A percentile compares a stretch with the other conserved stretches of the same genome.
Conservation (phyloP, 2,888 invertebrate genomes). For the Phaonia tiefii region DNA sequence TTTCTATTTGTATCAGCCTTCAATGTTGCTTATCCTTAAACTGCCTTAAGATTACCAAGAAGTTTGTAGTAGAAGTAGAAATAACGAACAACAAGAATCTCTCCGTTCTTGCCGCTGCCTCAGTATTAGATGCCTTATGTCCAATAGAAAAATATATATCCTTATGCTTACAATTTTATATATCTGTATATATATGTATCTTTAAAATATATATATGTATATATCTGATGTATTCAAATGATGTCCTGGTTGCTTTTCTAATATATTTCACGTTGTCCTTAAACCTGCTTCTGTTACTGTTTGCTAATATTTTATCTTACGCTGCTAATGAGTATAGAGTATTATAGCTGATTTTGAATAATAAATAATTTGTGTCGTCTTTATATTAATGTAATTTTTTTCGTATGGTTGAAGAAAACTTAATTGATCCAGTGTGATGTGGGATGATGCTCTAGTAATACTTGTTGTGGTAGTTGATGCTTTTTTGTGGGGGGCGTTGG, state of each 20-base stretch:
- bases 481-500: conserved; percentile 1
- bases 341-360: conserved; percentile 54
- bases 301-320: conserved; percentile 46
- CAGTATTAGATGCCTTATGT: background rate
- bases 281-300: conserved; percentile 73
- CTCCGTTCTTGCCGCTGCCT: too few relatives aligned
- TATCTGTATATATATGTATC: conserved; percentile 13
- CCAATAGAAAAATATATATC: conserved; percentile 4
- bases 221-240: conserved; percentile 26
- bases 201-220: conserved; percentile 37
- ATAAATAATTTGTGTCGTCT: conserved; percentile 53
- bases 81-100: conserved; percentile 2
- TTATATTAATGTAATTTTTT: conserved; percentile 66
- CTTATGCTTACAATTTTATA: conserved; percentile 58
- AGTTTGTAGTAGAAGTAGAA: conserved; percentile 49
- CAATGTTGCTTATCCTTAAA: conserved; percentile 62
- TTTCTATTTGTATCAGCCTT: conserved; percentile 58
- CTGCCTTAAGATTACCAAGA: conserved; percentile 49
- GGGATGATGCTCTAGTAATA: conserved; percentile 66
- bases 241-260: conserved; percentile 52
- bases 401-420: conserved; percentile 41
- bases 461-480: conserved; percentile 65
- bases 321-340: conserved; percentile 63
- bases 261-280: conserved; percentile 74
- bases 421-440: conserved; percentile 13